Evolutionary conservation across 2,888 invertebrate species (phyloP), one percentile per base, ranked within the genome.

Genomic region (Amphimallon solstitiale): DNA sequence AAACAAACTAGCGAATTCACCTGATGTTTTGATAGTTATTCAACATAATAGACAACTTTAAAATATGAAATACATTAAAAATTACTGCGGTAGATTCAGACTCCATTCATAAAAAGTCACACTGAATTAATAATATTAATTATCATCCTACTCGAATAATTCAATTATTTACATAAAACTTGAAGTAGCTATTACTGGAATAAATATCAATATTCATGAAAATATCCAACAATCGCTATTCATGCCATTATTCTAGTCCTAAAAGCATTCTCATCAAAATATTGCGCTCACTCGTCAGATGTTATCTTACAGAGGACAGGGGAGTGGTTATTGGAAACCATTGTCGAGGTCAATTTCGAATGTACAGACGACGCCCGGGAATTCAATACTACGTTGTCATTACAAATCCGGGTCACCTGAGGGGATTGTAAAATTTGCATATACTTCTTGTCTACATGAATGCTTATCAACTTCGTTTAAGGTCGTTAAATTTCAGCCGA

Each of bases 331-430:
- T 29, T 34, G 43, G n/a, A 43, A 29, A 17, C 45, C 43, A 63
- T 63, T 49, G 63, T 63, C 63, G 37, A 43, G 63, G 40, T 62
- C 62, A 62, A 62, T 62, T 62, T 62, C 23, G 17, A 21, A 51
- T 63, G 51, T 63, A 61, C 40, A 38, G 51, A 15, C 51, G 40
- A 43, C 63, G 23, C 56, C 56, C 56, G 56, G 38, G 56, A 59
- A 59, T 59, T 59, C 43, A 59, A 59, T 59, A 45, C 56, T 43
- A n/a, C 43, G 43, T 59, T 59, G 56, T 59, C 56, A 43, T 59
- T 59, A 59, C 56, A 59, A 43, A 59, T 59, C 45, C 43, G 43
- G 56, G 43, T 59, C 43, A 43, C 43, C 56, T 59, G 43, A 29
- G 54, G 45, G 56, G 56, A 59, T 45, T 43, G 43, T 59, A 43